phyloP scores from a whole-genome alignment of 2,797 vertebrate genomes.

The Myiotriccus ornatus region DNA sequence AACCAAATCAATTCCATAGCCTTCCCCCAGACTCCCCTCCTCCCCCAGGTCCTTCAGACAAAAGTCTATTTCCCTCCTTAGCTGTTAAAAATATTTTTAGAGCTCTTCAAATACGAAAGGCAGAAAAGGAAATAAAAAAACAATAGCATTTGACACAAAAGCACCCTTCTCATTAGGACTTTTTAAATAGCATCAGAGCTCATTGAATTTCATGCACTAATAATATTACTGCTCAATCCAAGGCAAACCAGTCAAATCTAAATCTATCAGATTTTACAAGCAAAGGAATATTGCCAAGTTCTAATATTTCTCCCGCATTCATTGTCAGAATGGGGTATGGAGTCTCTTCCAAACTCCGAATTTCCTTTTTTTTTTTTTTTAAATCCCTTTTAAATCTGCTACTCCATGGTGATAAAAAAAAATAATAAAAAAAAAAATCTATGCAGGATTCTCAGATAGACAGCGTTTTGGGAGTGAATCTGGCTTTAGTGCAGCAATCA shows the following conservation, averaged over 20 bases:
- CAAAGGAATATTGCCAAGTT: constrained; percentile 49
- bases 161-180: constrained; percentile 46
- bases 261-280: constrained; percentile 56
- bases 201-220: constrained; percentile 55
- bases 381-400: not conserved
- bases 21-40: not conserved
- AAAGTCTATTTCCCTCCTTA: constrained; percentile 53
- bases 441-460: not conserved
- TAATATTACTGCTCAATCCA: constrained; percentile 45
- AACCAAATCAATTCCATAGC: constrained; percentile 17
- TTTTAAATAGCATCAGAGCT: constrained; percentile 57
- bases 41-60: constrained; percentile 45
- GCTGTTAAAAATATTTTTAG: constrained; percentile 66
- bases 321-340: not conserved
- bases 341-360: constrained; percentile 17
- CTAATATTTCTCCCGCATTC: constrained; percentile 40
- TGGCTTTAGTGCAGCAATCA: constrained; percentile 34
- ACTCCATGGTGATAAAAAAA: not conserved
- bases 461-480: not conserved
- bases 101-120: not conserved
- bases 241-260: constrained; percentile 49
- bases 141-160: constrained; percentile 55
- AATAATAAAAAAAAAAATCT: not conserved
- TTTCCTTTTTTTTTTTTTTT: not conserved
- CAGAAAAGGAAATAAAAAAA: constrained; percentile 43